Conservation (phyloP, 2,888 invertebrate species). For the Nephrotoma guestfalica region DNA sequence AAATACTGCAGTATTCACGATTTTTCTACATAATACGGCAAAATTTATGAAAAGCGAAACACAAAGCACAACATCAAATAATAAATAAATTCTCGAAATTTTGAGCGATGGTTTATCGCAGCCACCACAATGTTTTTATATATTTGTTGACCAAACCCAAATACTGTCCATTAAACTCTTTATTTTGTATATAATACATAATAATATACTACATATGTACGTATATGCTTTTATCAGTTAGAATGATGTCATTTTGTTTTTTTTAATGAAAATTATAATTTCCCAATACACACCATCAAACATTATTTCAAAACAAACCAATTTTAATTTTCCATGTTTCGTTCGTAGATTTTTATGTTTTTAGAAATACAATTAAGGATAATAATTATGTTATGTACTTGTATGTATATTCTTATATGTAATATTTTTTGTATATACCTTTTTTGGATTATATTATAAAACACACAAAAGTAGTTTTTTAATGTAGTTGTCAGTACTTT, state of each 20-base stretch:
- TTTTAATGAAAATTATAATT: not conserved
- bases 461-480: not conserved
- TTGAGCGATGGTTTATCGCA: not conserved
- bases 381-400: not conserved
- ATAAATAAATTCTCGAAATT: not conserved
- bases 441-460: not conserved
- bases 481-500: not conserved
- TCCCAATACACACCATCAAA: not conserved
- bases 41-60: not conserved
- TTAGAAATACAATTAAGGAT: not conserved
- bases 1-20: not conserved
- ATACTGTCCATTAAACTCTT: not conserved
- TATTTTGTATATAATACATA: not conserved
- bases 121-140: not conserved
- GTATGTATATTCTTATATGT: not conserved
- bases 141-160: not conserved
- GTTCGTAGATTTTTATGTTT: not conserved
- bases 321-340: not conserved
- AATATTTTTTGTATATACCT: not conserved
- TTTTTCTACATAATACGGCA: not conserved
- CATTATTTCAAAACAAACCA: not conserved
- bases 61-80: not conserved
- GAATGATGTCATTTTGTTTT: not conserved
- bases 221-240: not conserved
- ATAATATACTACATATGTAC: not conserved